Evolutionary conservation across 92 coral and sea anemone species (phyloP).

Genomic region (Hydrozoanthus gracilis): DNA sequence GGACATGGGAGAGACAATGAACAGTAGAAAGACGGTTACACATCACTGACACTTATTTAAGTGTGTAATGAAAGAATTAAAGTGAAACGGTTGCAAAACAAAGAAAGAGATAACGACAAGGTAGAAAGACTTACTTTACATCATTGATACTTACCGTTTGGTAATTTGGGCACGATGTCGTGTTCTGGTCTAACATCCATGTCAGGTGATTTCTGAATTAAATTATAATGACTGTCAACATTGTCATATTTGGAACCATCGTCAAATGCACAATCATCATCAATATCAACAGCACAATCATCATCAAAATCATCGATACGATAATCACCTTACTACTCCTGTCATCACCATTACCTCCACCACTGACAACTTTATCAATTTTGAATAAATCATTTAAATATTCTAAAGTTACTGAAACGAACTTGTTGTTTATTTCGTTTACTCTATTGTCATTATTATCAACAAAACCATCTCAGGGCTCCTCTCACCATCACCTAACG

Average conservation of each 20-base stretch:
- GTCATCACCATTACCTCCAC: not conserved
- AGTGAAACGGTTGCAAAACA: too few species aligned
- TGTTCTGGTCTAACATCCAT: conserved; percentile 86
- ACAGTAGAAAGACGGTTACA: too few species aligned
- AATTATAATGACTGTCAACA: not conserved
- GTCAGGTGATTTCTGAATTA: conserved; percentile 70
- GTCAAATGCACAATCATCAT: not conserved
- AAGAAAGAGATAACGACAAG: too few species aligned
- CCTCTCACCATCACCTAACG: too few species aligned
- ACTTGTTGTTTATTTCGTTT: not conserved
- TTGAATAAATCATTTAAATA: not conserved
- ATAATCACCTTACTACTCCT: not conserved
- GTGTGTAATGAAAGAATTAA: too few species aligned
- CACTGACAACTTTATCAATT: not conserved
- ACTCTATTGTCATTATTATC: not conserved
- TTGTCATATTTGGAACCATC: not conserved
- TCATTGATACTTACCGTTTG: conserved; percentile 62
- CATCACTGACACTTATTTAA: too few species aligned
- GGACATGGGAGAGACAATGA: too few species aligned
- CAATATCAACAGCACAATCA: not conserved
- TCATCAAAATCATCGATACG: not conserved
- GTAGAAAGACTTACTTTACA: not conserved
- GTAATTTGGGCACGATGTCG: conserved; percentile 84
- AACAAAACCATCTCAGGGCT: too few species aligned
- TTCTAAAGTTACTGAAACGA: not conserved